Evolutionary conservation across 1,140 invertebrate species (phyloP), one percentile per base, ranked within the genome.

Genomic region (Pseudomyrmex concolor): DNA sequence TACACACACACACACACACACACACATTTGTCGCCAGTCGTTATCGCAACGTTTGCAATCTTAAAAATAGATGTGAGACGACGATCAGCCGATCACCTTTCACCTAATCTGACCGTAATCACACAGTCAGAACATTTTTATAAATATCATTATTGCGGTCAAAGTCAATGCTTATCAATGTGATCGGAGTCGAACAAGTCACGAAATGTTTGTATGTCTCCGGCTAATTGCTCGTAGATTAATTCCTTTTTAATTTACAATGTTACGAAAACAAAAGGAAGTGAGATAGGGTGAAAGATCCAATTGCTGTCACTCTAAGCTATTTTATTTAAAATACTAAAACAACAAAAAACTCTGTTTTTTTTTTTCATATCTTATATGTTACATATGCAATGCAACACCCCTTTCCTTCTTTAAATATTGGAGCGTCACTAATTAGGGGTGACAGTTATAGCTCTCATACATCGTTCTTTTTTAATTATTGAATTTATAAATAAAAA

Each of bases 31-130:
- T 17, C 19, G 34, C 13, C 45, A 1, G 54, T 43, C 10, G 1
- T 1, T 19, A 10, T 34, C 9, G 19, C 22, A 59, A 76, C 17
- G 19, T 1, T 34, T 34, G 5, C 34, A n/a, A 22, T 25, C 10
- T 1, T 63, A 55, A 86, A 70, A 59, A 50, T 12, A 50, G 10
- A 85, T n/a, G 57, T 50, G 34, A 9, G 0, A 57, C 10, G 51
- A 57, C 10, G 22, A 68, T 83, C 72, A 86, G 80, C 73, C 78
- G 72, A 84, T 86, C 62, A 64, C 48, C 67, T 83, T 83, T 86
- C 84, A 76, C 71, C 59, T 43, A 71, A 64, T 15, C 62, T 76
- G 13, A 51, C 15, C 9, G 48, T 10, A 12, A 3, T 64, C 66
- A 48, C 48, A 17, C n/a, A 54, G n/a, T 66, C 25, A 66, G n/a